These are phyloP conservation scores for Galago senegalensis DNA, from an alignment of 2,797 vertebrate species.

Conservation along the genomic window DNA sequence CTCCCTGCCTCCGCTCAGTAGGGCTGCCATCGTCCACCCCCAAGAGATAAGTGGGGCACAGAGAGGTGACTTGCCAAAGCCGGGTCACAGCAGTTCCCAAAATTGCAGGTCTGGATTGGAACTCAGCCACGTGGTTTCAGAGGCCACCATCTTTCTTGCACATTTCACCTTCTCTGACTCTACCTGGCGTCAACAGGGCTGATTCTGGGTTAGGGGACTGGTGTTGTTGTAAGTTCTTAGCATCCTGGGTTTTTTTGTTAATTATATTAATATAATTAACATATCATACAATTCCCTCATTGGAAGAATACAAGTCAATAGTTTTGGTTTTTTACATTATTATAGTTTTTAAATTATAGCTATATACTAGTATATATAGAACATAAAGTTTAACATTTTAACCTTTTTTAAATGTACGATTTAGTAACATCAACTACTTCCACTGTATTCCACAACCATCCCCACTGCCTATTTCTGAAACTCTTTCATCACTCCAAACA, in stretches of 20 bases:
- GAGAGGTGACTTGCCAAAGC: not conserved
- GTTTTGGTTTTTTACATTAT: not conserved
- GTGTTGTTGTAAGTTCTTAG: fast-evolving
- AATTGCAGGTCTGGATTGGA: not conserved
- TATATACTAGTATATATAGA: fast-evolving
- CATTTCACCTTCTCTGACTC: fast-evolving
- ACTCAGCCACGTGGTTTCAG: fast-evolving
- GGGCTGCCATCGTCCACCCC: fast-evolving
- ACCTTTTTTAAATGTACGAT: not conserved
- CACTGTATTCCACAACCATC: fast-evolving
- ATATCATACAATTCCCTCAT: fast-evolving
- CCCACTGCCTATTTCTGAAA: not conserved
- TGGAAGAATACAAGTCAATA: not conserved
- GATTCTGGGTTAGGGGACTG: fast-evolving
- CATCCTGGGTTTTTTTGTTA: too few relatives aligned
- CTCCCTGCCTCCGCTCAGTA: fast-evolving
- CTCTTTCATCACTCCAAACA: not conserved
- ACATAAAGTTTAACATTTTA: not conserved
- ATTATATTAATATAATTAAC: not conserved
- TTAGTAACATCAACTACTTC: not conserved
- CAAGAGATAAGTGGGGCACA: not conserved
- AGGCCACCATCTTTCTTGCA: not conserved
- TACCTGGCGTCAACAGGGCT: fast-evolving
- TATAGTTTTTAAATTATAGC: not conserved
- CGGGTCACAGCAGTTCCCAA: fast-evolving